phyloP scores from a whole-genome alignment of 2,888 invertebrate species.

The Netelia virgata region DNA sequence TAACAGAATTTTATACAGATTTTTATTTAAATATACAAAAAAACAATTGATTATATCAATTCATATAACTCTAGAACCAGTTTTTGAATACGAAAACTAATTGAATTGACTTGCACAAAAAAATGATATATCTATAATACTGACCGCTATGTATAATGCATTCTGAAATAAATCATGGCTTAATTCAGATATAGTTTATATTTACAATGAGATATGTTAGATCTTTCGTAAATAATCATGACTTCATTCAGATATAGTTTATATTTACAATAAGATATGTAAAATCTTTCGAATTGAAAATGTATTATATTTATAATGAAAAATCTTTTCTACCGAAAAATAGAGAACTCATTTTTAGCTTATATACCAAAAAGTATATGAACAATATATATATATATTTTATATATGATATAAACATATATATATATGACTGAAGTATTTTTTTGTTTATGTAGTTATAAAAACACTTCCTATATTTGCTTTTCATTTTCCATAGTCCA shows the following conservation, averaged over 20 bases:
- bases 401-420: neutral
- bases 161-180: neutral
- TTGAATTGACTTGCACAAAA: neutral
- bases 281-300: conserved; percentile 6
- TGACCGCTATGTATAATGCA: neutral
- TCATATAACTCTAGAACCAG: neutral
- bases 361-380: conserved; percentile 11
- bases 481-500: neutral
- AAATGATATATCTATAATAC: neutral
- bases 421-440: neutral
- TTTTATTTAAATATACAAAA: too few species aligned
- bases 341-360: conserved; percentile 14
- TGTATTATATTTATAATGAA: conserved; percentile 12
- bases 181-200: conserved; percentile 11
- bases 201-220: conserved; percentile 8
- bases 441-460: neutral
- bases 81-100: neutral
- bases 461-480: neutral
- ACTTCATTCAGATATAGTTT: conserved; percentile 9
- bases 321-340: conserved; percentile 7
- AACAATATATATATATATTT: conserved; percentile 4
- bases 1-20: too few species aligned
- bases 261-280: conserved; percentile 11
- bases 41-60: neutral
- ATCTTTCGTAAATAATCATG: too few species aligned